Conservation (phyloP, 2,888 invertebrate genomes). For the Dilophus febrilis region DNA sequence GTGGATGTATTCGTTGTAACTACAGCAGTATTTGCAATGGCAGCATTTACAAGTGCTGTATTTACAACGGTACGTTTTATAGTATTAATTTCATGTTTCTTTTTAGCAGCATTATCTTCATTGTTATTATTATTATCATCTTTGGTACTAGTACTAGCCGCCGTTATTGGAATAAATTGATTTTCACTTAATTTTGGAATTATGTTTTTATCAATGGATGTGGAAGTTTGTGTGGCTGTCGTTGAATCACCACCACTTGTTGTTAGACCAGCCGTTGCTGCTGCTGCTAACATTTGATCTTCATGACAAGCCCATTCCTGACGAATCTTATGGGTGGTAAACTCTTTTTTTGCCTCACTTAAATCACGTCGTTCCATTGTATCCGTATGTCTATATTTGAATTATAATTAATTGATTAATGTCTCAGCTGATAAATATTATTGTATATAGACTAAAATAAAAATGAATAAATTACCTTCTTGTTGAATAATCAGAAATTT, state of each 20-base stretch:
- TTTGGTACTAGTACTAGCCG: neutral
- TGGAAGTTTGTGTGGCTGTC: neutral
- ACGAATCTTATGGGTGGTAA: conserved; percentile 28
- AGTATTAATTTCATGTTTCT: neutral
- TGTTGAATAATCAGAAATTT: conserved; percentile 41
- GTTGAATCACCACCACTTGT: neutral
- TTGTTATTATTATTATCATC: neutral
- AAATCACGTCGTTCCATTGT: conserved; percentile 24
- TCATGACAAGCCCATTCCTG: conserved; percentile 31
- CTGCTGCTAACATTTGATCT: conserved; percentile 16
- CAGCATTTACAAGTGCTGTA: neutral
- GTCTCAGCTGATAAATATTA: too few species aligned
- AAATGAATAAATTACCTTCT: conserved; percentile 21
- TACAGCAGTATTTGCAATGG: too few species aligned
- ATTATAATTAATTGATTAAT: too few species aligned
- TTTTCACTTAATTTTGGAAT: neutral
- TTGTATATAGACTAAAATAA: too few species aligned
- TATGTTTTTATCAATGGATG: neutral
- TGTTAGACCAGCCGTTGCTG: neutral
- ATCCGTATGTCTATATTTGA: conserved; percentile 37
- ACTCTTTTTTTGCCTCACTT: conserved; percentile 23
- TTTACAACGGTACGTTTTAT: neutral
- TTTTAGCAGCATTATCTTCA: neutral
- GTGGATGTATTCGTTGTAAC: neutral
- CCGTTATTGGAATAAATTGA: neutral